These are phyloP conservation scores for Valencia hispanica DNA, from an alignment of 2,797 vertebrate genomes.

Conservation along the genomic window DNA sequence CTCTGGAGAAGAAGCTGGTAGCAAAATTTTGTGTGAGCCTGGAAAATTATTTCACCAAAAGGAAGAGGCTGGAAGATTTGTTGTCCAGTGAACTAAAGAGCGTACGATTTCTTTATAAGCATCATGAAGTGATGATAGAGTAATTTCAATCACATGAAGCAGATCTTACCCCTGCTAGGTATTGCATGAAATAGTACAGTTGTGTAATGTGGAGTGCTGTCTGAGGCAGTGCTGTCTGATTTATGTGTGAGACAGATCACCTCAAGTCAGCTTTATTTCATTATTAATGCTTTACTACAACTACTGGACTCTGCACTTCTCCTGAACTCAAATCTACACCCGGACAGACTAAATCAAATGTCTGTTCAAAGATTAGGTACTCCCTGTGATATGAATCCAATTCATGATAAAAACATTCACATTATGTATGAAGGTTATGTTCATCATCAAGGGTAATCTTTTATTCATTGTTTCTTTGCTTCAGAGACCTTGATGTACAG, in stretches of 20 bases:
- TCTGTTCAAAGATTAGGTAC: slow-evolving; percentile 25
- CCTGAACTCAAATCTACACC: slow-evolving; percentile 7
- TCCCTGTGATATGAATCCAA: slow-evolving; percentile 28
- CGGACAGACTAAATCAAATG: slow-evolving; percentile 17
- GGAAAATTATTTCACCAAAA: too few relatives aligned
- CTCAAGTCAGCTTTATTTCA: neutral
- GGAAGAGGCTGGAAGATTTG: neutral
- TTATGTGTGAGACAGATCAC: neutral
- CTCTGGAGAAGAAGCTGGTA: neutral
- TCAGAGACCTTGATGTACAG: slow-evolving; percentile 37
- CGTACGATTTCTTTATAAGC: neutral
- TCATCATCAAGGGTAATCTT: slow-evolving; percentile 55
- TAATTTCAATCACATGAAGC: neutral
- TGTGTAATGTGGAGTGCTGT: neutral
- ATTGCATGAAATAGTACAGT: neutral
- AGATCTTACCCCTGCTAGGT: neutral
- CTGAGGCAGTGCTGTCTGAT: neutral
- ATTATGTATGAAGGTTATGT: slow-evolving; percentile 45
- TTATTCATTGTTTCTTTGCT: slow-evolving; percentile 60
- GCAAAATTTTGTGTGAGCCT: neutral
- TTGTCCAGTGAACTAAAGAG: neutral
- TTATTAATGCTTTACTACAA: slow-evolving; percentile 25
- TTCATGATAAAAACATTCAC: slow-evolving; percentile 45
- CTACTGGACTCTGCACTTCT: slow-evolving; percentile 6
- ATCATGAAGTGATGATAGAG: neutral